Percentiles rank a stretch among this genome's conserved stretches.
These are phyloP conservation scores for Mactromeris polynyma DNA, from an alignment of 2,888 invertebrate genomes.

Conservation along the genomic window DNA sequence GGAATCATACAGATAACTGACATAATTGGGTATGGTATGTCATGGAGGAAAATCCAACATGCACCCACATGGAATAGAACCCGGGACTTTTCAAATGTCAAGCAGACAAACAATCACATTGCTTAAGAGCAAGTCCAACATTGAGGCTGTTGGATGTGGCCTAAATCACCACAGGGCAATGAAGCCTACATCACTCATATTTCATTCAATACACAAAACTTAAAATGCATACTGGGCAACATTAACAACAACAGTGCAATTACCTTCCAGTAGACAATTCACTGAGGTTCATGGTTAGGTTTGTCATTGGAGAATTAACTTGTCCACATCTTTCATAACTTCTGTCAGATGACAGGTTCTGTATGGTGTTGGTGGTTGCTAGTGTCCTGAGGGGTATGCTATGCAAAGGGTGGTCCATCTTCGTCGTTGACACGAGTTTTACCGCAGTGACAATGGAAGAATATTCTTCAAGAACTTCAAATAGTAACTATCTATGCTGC, in stretches of 20 bases:
- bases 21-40: too few species aligned
- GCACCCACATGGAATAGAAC: too few species aligned
- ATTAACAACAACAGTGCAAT: neutral
- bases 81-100: too few species aligned
- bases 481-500: neutral
- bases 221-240: too few species aligned
- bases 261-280: constrained; percentile 82
- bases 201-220: too few species aligned
- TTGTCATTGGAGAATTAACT: constrained; percentile 81
- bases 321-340: constrained; percentile 57
- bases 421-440: neutral
- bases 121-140: too few species aligned
- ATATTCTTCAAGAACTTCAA: neutral
- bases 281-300: constrained; percentile 80
- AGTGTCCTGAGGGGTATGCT: constrained; percentile 71
- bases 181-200: too few species aligned
- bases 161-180: too few species aligned
- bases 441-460: neutral
- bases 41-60: too few species aligned
- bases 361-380: constrained; percentile 76
- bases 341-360: constrained; percentile 43
- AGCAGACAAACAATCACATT: too few species aligned
- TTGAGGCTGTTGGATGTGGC: too few species aligned
- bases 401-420: constrained; percentile 47
- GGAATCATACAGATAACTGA: too few species aligned